These are phyloP conservation scores for Homalodisca vitripennis DNA, from an alignment of 1,140 invertebrate genomes.

Conservation along the genomic window DNA sequence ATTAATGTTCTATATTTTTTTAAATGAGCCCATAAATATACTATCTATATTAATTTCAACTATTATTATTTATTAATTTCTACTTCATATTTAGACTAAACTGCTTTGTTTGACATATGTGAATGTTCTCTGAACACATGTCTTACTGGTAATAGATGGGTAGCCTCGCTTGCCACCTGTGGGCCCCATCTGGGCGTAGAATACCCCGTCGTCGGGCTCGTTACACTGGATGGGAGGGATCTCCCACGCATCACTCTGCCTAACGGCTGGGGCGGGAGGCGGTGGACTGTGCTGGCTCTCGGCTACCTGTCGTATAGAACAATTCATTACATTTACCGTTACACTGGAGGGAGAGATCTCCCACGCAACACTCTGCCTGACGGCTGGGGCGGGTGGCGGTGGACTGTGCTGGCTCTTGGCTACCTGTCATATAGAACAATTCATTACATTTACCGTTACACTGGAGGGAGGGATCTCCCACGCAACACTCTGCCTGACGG, in stretches of 20 bases:
- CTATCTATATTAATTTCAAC: too few species aligned
- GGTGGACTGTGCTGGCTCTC: constrained; percentile 48
- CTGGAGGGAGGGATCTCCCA: constrained; percentile 84
- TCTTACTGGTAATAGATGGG: constrained; percentile 78
- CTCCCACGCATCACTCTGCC: constrained; percentile 64
- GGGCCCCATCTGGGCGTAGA: constrained; percentile 89
- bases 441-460: too few species aligned
- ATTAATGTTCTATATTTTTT: too few species aligned
- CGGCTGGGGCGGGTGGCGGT: constrained; percentile 62
- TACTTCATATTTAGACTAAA: too few species aligned
- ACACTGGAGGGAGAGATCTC: constrained; percentile 82
- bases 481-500: constrained; percentile 53
- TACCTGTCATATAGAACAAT: too few species aligned
- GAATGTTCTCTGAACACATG: too few species aligned
- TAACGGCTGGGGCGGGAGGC: constrained; percentile 62
- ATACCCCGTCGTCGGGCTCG: constrained; percentile 86
- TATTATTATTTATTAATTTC: too few species aligned
- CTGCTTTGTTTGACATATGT: too few species aligned
- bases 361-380: constrained; percentile 63
- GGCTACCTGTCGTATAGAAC: constrained; percentile 20
- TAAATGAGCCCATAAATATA: too few species aligned
- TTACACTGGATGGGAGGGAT: constrained; percentile 85
- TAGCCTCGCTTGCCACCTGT: constrained; percentile 86
- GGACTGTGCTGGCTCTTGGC: constrained; percentile 46
- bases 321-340: too few species aligned